Conservation (phyloP, 2,888 invertebrate species). For the Standfussiana lucernea region DNA sequence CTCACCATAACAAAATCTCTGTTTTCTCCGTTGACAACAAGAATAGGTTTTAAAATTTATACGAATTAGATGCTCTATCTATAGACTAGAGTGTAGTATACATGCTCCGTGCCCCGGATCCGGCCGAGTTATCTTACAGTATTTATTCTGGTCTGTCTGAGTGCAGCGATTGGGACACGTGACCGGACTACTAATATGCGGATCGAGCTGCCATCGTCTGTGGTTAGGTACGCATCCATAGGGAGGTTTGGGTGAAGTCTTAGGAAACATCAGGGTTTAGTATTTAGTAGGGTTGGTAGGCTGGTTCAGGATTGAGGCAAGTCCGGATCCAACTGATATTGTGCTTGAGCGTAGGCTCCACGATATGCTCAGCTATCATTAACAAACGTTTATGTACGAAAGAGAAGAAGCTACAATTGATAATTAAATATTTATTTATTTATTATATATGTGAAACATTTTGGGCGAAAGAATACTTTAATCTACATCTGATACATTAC, state of each 20-base stretch:
- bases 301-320: background rate
- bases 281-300: background rate
- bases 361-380: background rate
- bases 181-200: slow-evolving; percentile 76
- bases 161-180: slow-evolving; percentile 75
- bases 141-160: slow-evolving; percentile 75
- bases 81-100: slow-evolving; percentile 28
- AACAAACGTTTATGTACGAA: background rate
- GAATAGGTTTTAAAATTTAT: slow-evolving; percentile 38
- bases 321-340: background rate
- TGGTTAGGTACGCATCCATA: slow-evolving; percentile 54
- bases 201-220: slow-evolving; percentile 69
- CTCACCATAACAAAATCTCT: background rate
- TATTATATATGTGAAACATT: too few species aligned
- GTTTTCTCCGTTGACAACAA: slow-evolving; percentile 23
- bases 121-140: slow-evolving; percentile 68
- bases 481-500: background rate
- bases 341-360: background rate
- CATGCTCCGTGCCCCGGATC: slow-evolving; percentile 43
- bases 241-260: background rate
- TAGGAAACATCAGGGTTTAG: background rate
- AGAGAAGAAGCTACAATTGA: background rate
- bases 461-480: background rate
- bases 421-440: too few species aligned
- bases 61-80: slow-evolving; percentile 41